Base-by-base conservation (phyloP, 2,888 invertebrate species). In the Cacoxenus indagator region DNA sequence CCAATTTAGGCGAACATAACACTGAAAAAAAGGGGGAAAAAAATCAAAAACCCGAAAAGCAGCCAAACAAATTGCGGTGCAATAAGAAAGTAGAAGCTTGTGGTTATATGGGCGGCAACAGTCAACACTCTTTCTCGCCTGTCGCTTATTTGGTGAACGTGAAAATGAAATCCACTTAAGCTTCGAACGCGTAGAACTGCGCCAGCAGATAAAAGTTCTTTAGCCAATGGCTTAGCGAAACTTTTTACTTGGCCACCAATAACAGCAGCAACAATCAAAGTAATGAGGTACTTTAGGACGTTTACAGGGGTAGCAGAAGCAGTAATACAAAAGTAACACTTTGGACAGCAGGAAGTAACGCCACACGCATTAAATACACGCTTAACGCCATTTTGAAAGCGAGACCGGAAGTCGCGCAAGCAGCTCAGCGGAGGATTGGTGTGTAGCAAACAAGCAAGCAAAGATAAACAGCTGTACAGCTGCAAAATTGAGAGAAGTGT, bases 321-420 rank as follows among this genome's bases (percentile, higher is more conserved):
- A 55, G 55, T 19, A 27, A 27, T 14, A 22, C 54, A 55, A 9
- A 37, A 22, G 61, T 37, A 37, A 61, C 61, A 61, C 61, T 62
- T 22, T 14, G n/a, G 61, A 43, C 45, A 22, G 22, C 61, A 37
- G 61, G 61, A 62, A 62, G 61, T 45, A 62, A 9, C 45, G 24
- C 61, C 22, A 24, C 61, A 45, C 61, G 61, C 61, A 37, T 24
- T 45, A 45, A 61, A 61, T 45, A 62, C 24, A 4, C 45, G 61
- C 45, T 62, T 62, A 62, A 45, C 61, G 61, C n/a, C 61, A 43
- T 45, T 62, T 43, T 43, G 31, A 45, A n/a, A 43, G 61, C 61
- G 14, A n/a, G 43, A 43, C 43, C 31, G 61, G 61, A 62, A 62
- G 61, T 62, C 24, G 43, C n/a, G 11, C 37, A 22, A 59, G 31